phyloP scores from a whole-genome alignment of 2,113 vertebrate species.

The Cricetomys ansorgei region DNA sequence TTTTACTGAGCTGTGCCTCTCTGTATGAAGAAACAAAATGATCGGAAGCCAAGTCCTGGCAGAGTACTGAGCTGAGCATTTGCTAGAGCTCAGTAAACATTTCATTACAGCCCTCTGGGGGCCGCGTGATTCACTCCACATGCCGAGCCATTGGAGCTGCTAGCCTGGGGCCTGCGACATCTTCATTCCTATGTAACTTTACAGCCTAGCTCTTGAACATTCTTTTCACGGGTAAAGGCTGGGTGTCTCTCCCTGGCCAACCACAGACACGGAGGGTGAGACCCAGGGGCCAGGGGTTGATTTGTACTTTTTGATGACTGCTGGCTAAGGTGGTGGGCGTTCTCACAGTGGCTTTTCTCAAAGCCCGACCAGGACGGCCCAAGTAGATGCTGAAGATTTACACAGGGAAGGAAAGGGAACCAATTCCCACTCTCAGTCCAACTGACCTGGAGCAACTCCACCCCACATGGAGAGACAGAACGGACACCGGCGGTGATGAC shows the following conservation, averaged over 20 bases:
- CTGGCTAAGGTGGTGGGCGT: not conserved
- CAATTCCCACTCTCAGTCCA: not conserved
- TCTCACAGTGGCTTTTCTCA: not conserved
- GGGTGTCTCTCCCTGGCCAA: not conserved
- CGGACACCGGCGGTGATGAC: not conserved
- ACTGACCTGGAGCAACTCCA: not conserved
- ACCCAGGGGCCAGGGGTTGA: not conserved
- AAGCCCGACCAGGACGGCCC: not conserved
- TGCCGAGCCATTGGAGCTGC: slow-evolving; percentile 45
- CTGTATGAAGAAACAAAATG: slow-evolving; percentile 90
- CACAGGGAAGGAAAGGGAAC: not conserved
- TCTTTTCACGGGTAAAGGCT: not conserved
- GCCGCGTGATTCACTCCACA: slow-evolving; percentile 63
- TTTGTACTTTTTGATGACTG: not conserved
- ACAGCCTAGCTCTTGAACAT: slow-evolving; percentile 5
- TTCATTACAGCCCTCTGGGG: slow-evolving; percentile 49
- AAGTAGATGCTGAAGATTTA: not conserved
- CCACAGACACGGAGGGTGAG: not conserved
- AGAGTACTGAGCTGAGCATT: slow-evolving; percentile 71
- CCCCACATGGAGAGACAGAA: not conserved
- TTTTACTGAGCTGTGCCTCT: slow-evolving; percentile 91
- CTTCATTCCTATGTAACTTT: slow-evolving; percentile 43
- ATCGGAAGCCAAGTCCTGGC: slow-evolving; percentile 86
- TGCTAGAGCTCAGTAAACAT: slow-evolving; percentile 40
- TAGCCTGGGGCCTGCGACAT: not conserved